phyloP scores from a whole-genome alignment of 2,888 invertebrate genomes.

The Apamea monoglypha region DNA sequence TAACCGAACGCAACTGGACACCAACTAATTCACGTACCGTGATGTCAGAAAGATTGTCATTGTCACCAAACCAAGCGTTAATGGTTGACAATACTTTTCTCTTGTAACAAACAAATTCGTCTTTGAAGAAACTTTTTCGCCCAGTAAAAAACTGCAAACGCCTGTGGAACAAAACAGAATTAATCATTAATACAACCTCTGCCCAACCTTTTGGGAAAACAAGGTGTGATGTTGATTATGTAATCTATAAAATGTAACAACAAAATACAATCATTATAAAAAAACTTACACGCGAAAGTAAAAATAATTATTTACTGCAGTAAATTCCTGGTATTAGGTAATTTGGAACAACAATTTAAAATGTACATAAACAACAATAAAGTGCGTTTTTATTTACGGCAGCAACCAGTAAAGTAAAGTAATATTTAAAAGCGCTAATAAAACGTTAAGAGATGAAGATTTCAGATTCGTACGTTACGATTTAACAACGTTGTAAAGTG shows the following conservation, averaged over 20 bases:
- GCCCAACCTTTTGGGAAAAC: no score
- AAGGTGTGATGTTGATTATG: no score
- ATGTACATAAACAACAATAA: conserved; percentile 35
- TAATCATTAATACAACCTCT: no score
- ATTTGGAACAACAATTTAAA: conserved; percentile 7
- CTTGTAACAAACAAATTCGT: neutral
- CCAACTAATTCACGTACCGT: no score
- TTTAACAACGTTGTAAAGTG: conserved; percentile 45
- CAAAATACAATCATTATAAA: no score
- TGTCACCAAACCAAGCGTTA: neutral
- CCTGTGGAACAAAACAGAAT: neutral
- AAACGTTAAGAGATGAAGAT: conserved; percentile 64
- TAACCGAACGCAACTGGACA: no score
- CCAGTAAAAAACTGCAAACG: neutral
- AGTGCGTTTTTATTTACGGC: conserved; percentile 52
- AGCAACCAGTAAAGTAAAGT: conserved; percentile 36
- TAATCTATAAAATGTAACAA: no score
- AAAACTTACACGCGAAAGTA: neutral
- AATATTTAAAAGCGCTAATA: conserved; percentile 63
- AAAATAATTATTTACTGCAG: neutral
- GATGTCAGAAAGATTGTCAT: neutral
- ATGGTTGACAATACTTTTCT: neutral
- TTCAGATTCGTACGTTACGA: conserved; percentile 49
- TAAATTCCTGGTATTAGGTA: conserved; percentile 8
- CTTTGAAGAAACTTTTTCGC: neutral